Conservation (phyloP, 1,140 invertebrate genomes). For the Lamellibrachia luymesi region DNA sequence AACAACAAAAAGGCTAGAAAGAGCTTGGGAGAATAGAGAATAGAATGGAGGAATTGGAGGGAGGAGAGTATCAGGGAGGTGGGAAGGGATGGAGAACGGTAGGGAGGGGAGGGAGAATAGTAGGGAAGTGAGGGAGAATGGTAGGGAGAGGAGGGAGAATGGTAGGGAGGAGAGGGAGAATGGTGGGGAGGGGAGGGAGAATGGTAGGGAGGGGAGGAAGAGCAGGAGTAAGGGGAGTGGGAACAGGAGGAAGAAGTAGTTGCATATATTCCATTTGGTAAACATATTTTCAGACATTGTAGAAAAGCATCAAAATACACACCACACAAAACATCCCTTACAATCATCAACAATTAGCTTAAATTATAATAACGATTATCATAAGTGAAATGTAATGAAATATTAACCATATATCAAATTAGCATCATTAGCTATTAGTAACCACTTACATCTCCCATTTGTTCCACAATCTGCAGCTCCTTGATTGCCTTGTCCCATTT, state of each 20-base stretch:
- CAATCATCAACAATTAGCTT: neutral
- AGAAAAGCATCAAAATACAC: neutral
- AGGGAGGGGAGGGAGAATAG: neutral
- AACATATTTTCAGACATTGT: no score
- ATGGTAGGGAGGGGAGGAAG: no score
- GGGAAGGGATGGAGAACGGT: no score
- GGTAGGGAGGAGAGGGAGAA: no score
- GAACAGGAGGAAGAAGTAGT: neutral
- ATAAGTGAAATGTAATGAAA: neutral
- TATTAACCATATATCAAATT: neutral
- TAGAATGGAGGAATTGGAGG: no score
- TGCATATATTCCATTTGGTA: no score
- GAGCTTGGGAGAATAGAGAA: no score
- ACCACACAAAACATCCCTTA: neutral
- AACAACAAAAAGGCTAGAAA: no score
- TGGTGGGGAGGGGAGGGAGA: no score
- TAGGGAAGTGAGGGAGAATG: neutral
- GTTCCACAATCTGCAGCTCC: slow-evolving; percentile 21
- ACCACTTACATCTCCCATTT: slow-evolving; percentile 17
- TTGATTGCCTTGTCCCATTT: slow-evolving; percentile 27
- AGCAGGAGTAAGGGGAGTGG: neutral
- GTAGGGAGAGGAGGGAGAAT: neutral
- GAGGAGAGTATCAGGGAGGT: no score
- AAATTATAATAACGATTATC: neutral
- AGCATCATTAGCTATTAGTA: neutral